Percentiles rank a stretch among this genome's conserved stretches.
phyloP scores from a whole-genome alignment of 2,888 invertebrate species.

The Notocelia uddmanniana region DNA sequence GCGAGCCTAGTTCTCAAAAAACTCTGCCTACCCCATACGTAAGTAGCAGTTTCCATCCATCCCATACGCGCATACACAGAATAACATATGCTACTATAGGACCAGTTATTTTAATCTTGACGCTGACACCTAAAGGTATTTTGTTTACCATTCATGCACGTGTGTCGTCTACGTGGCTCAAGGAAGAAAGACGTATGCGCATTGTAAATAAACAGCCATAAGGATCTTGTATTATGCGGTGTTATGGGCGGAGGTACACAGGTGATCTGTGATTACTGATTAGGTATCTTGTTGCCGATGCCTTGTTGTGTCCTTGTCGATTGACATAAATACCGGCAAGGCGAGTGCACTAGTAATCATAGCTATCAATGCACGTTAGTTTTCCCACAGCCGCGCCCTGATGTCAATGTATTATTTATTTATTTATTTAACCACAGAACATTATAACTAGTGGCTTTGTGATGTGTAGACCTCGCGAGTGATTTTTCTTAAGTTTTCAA shows the following conservation, averaged over 20 bases:
- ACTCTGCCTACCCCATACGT: too few species aligned
- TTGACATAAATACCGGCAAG: conserved; percentile 34
- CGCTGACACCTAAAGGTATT: conserved; percentile 18
- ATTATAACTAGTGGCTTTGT: too few species aligned
- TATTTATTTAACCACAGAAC: too few species aligned
- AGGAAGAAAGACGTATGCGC: not conserved
- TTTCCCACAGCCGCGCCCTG: conserved; percentile 33
- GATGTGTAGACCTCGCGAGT: too few species aligned
- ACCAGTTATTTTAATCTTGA: not conserved
- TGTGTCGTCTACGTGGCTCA: not conserved
- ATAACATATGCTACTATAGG: too few species aligned
- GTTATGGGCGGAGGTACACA: not conserved
- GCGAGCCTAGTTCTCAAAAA: not conserved
- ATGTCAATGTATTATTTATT: too few species aligned
- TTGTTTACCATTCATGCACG: conserved; percentile 25
- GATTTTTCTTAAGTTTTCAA: too few species aligned
- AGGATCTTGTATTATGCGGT: not conserved
- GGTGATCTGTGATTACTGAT: conserved; percentile 31
- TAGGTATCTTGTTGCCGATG: conserved; percentile 34
- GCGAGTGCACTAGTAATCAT: conserved; percentile 25
- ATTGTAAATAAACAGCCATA: conserved; percentile 9
- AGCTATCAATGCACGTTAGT: conserved; percentile 7
- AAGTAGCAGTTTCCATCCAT: too few species aligned
- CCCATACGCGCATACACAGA: too few species aligned
- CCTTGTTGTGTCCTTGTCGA: conserved; percentile 33